phyloP scores from a whole-genome alignment of 2,888 invertebrate species.

The Glyphotaelius pellucidus region DNA sequence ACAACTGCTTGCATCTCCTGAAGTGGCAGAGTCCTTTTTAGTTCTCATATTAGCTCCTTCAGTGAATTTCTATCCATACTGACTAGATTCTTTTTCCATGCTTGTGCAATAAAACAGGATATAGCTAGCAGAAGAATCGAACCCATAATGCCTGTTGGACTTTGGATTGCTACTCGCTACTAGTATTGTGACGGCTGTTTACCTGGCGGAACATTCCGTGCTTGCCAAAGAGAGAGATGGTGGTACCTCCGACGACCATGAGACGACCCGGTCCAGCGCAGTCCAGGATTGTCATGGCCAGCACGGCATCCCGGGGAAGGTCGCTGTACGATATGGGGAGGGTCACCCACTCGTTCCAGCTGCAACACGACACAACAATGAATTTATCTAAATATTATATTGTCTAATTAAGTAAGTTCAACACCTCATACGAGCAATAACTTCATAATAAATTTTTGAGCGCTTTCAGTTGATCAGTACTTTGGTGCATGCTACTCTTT shows the following conservation, averaged over 20 bases:
- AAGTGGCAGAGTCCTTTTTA: no score
- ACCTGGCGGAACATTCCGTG: slow-evolving; percentile 93
- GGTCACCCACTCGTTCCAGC: slow-evolving; percentile 98
- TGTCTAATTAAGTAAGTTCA: no score
- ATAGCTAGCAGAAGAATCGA: no score
- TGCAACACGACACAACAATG: slow-evolving; percentile 70
- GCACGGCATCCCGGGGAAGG: slow-evolving; percentile 89
- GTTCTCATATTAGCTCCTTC: no score
- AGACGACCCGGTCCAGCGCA: slow-evolving; percentile 91
- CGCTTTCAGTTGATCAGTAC: no score
- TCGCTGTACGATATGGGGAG: slow-evolving; percentile 94
- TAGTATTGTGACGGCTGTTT: slow-evolving; percentile 46
- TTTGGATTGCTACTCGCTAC: background rate
- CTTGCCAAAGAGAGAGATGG: slow-evolving; percentile 95
- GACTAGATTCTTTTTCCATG: no score
- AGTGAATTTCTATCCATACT: no score
- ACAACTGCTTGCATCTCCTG: no score
- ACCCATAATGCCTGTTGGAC: background rate
- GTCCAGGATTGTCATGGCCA: slow-evolving; percentile 94
- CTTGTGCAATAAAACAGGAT: no score
- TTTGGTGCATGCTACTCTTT: no score
- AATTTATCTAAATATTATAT: background rate
- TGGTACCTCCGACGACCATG: slow-evolving; percentile 93
- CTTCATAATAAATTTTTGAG: no score
- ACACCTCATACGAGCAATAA: no score